phyloP scores from a whole-genome alignment of 2,113 vertebrate species.

The Gavia stellata region DNA sequence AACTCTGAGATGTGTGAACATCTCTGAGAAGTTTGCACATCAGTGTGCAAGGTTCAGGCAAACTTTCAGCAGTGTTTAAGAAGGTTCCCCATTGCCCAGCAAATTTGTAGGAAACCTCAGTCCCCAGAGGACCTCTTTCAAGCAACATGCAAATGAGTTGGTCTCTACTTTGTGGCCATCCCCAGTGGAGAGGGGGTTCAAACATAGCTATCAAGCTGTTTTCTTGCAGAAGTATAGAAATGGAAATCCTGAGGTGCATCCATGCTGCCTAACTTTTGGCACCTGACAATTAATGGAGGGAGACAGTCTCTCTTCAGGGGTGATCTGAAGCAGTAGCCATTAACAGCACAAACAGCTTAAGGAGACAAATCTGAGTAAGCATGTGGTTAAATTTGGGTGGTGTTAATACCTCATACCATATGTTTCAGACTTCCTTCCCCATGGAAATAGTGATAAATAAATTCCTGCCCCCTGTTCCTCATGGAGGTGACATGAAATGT shows the following conservation, averaged over 20 bases:
- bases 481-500: not conserved
- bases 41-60: not conserved
- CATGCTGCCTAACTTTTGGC: not conserved
- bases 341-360: not conserved
- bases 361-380: not conserved
- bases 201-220: not conserved
- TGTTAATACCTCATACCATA: not conserved
- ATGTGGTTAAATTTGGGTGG: not conserved
- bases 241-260: not conserved
- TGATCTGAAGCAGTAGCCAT: not conserved
- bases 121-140: not conserved
- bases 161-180: not conserved
- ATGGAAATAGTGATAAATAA: not conserved
- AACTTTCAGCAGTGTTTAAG: not conserved
- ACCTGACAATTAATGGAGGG: not conserved
- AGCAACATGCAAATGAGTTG: not conserved
- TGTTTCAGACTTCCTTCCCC: not conserved
- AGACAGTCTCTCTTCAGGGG: not conserved
- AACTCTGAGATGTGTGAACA: not conserved
- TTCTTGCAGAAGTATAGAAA: not conserved
- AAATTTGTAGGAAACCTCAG: not conserved
- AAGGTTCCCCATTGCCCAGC: not conserved
- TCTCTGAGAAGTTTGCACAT: not conserved
- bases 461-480: not conserved
- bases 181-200: rapidly evolving